Evolutionary conservation across 2,113 vertebrate genomes (phyloP).

Genomic region (Oreotrochilus melanogaster): DNA sequence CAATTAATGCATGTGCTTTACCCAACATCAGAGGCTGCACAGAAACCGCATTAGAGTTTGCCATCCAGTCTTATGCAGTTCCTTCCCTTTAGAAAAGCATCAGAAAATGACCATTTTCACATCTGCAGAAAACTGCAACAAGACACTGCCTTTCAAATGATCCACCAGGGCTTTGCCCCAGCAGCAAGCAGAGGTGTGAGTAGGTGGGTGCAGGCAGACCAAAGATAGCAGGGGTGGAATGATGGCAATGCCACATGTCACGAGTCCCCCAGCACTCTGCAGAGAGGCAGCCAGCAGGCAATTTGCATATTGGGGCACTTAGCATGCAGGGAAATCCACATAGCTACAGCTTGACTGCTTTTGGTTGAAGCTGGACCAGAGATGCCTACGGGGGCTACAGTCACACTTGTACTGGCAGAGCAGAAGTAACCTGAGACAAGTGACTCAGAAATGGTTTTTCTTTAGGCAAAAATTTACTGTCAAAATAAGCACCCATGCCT

Average conservation of each 20-base stretch:
- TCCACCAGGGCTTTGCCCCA: background rate
- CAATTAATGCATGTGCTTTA: constrained; percentile 36
- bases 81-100: background rate
- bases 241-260: background rate
- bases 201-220: background rate
- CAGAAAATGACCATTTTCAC: constrained; percentile 6
- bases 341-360: background rate
- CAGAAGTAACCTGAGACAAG: background rate
- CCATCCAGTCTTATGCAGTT: background rate
- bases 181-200: background rate
- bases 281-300: background rate
- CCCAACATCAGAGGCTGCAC: background rate
- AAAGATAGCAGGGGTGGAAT: background rate
- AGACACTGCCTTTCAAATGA: constrained; percentile 40
- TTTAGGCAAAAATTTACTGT: background rate
- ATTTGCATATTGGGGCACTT: constrained; percentile 6
- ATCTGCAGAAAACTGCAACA: constrained; percentile 35
- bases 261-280: rapidly evolving
- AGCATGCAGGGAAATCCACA: background rate
- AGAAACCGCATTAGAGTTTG: background rate
- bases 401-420: background rate
- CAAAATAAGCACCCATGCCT: rapidly evolving
- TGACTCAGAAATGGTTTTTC: background rate
- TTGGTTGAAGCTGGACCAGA: background rate
- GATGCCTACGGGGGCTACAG: background rate